Base-by-base conservation (phyloP, 2,888 invertebrate genomes). In the Chorisops tibialis region DNA sequence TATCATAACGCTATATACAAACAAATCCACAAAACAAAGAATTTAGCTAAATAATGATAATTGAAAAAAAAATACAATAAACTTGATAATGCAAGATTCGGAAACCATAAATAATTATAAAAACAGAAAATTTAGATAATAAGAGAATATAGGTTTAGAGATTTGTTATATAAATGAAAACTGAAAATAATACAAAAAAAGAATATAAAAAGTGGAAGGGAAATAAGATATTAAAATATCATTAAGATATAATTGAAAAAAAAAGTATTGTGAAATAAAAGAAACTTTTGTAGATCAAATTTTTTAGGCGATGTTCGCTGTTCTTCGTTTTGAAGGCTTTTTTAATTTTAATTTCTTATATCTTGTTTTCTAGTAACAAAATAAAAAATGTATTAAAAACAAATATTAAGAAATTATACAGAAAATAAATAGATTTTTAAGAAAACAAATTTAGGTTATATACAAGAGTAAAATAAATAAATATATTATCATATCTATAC, bases 321-420 rank as follows among this genome's bases (percentile, higher is more conserved):
- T 41, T 41, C 41, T 41, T 41, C 41, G 12, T 41, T 41, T 41
- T 41, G 41, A 41, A 41, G 41, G 41, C 41, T 41, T 41, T 16
- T n/a, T n/a, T n/a, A n/a, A 30, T 30, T 30, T 30, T 30, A 7
- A 30, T 30, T 30, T 30, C 30, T 37, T 9, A 37, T 5, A 30
- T 30, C 9, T 30, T 30, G 4, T 24, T 30, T 30, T 30, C 30
- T 30, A 30, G 9, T 30, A 30, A 1, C 7, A 30, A 30, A 30
- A 30, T 30, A 9, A 30, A 30, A 30, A 41, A 41, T 16, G n/a
- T 41, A 12, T 41, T 41, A 41, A 14, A 37, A 37, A 37, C 37
- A 37, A 37, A 12, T 2, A 41, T 16, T 16, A 41, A 41, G 16
- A 14, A 41, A 41, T 30, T 30, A 30, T 30, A 30, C 9, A 30